Evolutionary conservation across 1,140 invertebrate genomes (phyloP).

Genomic region (Zaprionus ghesquierei): DNA sequence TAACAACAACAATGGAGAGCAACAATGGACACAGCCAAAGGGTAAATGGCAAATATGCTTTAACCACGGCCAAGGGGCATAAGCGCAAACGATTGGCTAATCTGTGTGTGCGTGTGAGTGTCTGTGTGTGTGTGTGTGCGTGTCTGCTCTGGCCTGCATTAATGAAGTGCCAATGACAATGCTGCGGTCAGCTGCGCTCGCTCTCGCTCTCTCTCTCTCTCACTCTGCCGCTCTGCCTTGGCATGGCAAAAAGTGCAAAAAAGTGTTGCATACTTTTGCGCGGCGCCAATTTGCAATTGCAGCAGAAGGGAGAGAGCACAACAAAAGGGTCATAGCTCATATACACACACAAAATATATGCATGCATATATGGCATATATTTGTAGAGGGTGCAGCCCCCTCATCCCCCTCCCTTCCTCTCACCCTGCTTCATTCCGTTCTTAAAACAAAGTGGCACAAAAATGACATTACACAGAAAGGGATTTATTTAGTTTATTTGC

Average conservation of each 20-base stretch:
- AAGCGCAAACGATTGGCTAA: conserved; percentile 38
- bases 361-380: not conserved
- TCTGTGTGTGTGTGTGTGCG: conserved; percentile 32
- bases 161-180: conserved; percentile 61
- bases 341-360: not conserved
- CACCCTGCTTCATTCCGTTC: not conserved
- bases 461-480: conserved; percentile 70
- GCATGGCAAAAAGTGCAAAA: not conserved
- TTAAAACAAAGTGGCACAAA: conserved; percentile 56
- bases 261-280: conserved; percentile 42
- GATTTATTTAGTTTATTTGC: conserved; percentile 80
- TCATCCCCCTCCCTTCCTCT: not conserved
- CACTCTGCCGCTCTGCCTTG: not conserved
- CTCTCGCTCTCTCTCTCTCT: not conserved
- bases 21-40: conserved; percentile 27
- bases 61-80: conserved; percentile 31
- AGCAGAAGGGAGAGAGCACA: not conserved
- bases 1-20: not conserved
- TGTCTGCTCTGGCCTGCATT: conserved; percentile 19
- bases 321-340: conserved; percentile 12
- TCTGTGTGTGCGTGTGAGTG: conserved; percentile 38
- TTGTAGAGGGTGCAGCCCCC: not conserved
- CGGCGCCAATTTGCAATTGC: conserved; percentile 52
- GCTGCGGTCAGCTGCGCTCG: conserved; percentile 2
- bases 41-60: conserved; percentile 51